A percentile compares a stretch with the other conserved stretches of the same genome.
These are phyloP conservation scores for Ciconia maguari DNA, from an alignment of 2,113 vertebrate species.

Conservation along the genomic window DNA sequence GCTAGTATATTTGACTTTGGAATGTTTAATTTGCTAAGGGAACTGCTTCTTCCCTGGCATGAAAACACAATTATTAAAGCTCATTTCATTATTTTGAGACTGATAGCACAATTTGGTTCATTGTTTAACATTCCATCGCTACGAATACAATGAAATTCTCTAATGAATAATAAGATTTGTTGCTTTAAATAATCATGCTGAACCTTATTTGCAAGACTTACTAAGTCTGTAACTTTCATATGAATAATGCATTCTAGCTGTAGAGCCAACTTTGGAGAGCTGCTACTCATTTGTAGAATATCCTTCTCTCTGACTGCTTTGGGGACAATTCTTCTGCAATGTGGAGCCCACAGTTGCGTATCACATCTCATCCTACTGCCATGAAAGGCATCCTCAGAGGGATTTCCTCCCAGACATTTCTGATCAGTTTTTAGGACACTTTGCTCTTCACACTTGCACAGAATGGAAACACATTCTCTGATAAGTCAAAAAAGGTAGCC, in stretches of 20 bases:
- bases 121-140: not conserved
- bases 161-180: slow-evolving; percentile 28
- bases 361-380: not conserved
- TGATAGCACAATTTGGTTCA: not conserved
- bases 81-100: slow-evolving; percentile 36
- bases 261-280: not conserved
- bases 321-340: not conserved
- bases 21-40: slow-evolving; percentile 9
- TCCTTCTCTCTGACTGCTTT: not conserved
- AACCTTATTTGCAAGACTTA: slow-evolving; percentile 8
- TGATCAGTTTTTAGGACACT: not conserved
- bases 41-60: slow-evolving; percentile 26
- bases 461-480: not conserved
- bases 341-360: not conserved
- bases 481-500: not conserved
- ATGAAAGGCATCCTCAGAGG: not conserved
- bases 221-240: not conserved
- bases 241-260: not conserved
- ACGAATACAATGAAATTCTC: slow-evolving; percentile 2
- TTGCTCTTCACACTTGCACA: not conserved
- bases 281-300: not conserved
- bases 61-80: slow-evolving; percentile 44
- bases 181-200: slow-evolving; percentile 35
- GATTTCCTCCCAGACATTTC: not conserved
- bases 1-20: not conserved